Evolutionary conservation across 2,888 invertebrate genomes (phyloP).

Genomic region (Chaitophorus viminalis): DNA sequence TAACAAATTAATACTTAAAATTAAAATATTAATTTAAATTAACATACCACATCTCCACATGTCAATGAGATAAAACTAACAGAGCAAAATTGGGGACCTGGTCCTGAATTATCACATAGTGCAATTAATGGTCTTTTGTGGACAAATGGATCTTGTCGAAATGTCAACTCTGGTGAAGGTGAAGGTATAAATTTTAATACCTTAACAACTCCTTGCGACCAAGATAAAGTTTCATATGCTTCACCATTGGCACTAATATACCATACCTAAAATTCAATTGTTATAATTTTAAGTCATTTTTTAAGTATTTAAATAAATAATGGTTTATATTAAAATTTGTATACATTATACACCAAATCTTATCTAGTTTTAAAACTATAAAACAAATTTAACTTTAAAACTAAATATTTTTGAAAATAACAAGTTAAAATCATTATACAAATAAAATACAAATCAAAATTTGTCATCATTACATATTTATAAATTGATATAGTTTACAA

Average conservation of each 20-base stretch:
- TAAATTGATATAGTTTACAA: no score
- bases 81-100: slow-evolving; percentile 70
- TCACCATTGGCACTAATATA: slow-evolving; percentile 88
- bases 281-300: slow-evolving; percentile 62
- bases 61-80: slow-evolving; percentile 63
- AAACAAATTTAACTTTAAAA: no score
- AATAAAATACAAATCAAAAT: no score
- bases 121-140: slow-evolving; percentile 89
- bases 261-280: slow-evolving; percentile 76
- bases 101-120: slow-evolving; percentile 85
- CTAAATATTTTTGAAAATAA: not conserved
- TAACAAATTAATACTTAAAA: not conserved
- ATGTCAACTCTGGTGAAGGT: slow-evolving; percentile 72
- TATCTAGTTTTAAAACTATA: no score
- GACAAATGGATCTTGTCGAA: slow-evolving; percentile 75
- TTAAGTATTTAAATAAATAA: not conserved
- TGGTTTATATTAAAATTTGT: no score
- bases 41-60: slow-evolving; percentile 62
- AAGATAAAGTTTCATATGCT: slow-evolving; percentile 92
- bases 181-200: slow-evolving; percentile 85
- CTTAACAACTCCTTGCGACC: slow-evolving; percentile 89
- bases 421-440: not conserved
- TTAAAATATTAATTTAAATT: not conserved
- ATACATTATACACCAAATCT: no score
- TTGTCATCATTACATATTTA: no score